Evolutionary conservation across 2,797 vertebrate species (phyloP).

Genomic region (Sebastes aleutianus): DNA sequence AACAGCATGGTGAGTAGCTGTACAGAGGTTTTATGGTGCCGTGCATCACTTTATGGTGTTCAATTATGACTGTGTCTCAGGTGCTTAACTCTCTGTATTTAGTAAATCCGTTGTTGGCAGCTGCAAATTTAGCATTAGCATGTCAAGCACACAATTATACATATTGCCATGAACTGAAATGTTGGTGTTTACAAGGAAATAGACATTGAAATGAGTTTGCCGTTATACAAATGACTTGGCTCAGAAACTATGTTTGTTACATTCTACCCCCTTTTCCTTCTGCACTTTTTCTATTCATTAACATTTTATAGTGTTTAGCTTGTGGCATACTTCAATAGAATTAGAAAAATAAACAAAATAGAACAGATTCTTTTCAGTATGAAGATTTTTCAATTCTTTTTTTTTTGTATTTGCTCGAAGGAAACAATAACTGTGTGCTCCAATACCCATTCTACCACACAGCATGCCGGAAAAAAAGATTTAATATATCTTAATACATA

Average conservation of each 20-base stretch:
- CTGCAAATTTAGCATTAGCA: slow-evolving; percentile 64
- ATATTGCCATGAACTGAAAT: slow-evolving; percentile 33
- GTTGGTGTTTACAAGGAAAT: slow-evolving; percentile 54
- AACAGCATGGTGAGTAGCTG: slow-evolving; percentile 64
- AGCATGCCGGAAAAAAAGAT: accelerated
- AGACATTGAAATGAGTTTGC: slow-evolving; percentile 33
- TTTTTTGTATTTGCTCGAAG: neutral
- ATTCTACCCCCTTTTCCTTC: neutral
- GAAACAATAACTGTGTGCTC: neutral
- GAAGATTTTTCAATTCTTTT: neutral
- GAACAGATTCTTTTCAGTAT: neutral
- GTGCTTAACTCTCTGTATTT: slow-evolving; percentile 70
- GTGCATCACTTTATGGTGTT: slow-evolving; percentile 71
- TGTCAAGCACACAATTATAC: slow-evolving; percentile 44
- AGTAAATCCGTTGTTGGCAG: slow-evolving; percentile 68
- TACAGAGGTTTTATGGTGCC: slow-evolving; percentile 70
- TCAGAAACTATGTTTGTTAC: neutral
- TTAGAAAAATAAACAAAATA: neutral
- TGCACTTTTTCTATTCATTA: slow-evolving; percentile 6
- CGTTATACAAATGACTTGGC: slow-evolving; percentile 27
- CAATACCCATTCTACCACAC: too few species aligned
- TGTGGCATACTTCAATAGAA: neutral
- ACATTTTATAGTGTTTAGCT: slow-evolving; percentile 15
- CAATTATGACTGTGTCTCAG: slow-evolving; percentile 73
- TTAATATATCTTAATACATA: too few species aligned